Conservation (phyloP, 2,888 invertebrate species). For the Lasiommata megera region DNA sequence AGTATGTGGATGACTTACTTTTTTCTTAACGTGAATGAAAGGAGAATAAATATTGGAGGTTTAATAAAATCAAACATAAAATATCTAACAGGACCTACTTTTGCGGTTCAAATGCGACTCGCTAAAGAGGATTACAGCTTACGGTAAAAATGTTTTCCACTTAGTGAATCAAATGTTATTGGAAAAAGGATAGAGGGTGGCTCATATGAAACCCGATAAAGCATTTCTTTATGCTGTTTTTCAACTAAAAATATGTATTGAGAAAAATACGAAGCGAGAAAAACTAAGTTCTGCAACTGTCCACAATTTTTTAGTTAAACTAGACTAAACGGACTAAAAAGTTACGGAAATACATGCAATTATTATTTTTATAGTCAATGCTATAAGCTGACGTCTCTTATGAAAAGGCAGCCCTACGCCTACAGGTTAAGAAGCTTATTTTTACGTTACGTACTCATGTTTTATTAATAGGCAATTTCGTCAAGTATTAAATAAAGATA, state of each 20-base stretch:
- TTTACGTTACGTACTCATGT: neutral
- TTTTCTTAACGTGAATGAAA: too few relatives aligned
- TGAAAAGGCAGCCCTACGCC: too few relatives aligned
- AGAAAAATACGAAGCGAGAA: too few relatives aligned
- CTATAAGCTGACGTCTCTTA: too few relatives aligned
- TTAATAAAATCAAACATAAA: too few relatives aligned
- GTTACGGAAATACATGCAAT: too few relatives aligned
- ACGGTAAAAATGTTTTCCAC: conserved; percentile 4
- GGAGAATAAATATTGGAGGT: too few relatives aligned
- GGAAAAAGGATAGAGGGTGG: neutral
- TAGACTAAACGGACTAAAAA: too few relatives aligned
- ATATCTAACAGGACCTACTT: neutral
- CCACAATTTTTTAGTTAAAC: too few relatives aligned
- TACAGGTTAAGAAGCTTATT: neutral
- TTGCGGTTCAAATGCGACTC: neutral
- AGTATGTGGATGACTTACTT: too few relatives aligned
- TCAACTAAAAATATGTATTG: neutral
- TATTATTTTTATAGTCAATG: too few relatives aligned
- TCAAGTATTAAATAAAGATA: neutral
- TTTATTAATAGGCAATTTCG: neutral
- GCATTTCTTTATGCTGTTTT: neutral
- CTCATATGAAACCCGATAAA: neutral
- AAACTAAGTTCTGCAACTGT: too few relatives aligned
- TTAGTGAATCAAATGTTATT: conserved; percentile 3
- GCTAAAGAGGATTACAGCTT: neutral